Conservation (phyloP, 2,113 vertebrate genomes). For the Shinisaurus crocodilurus region DNA sequence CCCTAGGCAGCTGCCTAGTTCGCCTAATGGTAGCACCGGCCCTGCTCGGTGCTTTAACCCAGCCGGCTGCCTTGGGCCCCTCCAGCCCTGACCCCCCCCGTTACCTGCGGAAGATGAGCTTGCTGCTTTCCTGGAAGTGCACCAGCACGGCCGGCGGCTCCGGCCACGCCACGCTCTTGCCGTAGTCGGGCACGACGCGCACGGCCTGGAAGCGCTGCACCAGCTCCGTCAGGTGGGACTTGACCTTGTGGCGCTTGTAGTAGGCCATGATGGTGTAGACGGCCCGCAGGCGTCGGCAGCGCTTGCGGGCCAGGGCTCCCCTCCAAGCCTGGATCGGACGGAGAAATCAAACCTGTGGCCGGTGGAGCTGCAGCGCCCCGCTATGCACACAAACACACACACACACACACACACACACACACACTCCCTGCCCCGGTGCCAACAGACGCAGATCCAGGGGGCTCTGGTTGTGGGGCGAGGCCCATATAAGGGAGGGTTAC, state of each 20-base stretch:
- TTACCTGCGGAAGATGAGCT: slow-evolving; percentile 85
- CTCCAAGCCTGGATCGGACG: slow-evolving; percentile 84
- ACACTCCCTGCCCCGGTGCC: neutral
- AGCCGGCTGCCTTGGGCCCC: neutral
- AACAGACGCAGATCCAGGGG: neutral
- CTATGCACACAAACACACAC: too few species aligned
- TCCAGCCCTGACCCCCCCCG: too few species aligned
- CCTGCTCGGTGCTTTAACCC: too few species aligned
- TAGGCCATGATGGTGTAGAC: slow-evolving; percentile 87
- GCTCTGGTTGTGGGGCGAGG: neutral
- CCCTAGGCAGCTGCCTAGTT: too few species aligned
- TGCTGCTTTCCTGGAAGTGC: slow-evolving; percentile 85
- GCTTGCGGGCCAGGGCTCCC: slow-evolving; percentile 84
- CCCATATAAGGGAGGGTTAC: neutral
- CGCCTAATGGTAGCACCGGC: too few species aligned
- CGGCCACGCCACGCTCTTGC: slow-evolving; percentile 86
- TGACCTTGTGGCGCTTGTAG: slow-evolving; percentile 90
- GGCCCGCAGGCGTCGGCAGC: slow-evolving; percentile 81
- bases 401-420: too few species aligned
- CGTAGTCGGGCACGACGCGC: slow-evolving; percentile 83
- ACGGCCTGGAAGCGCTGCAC: slow-evolving; percentile 81
- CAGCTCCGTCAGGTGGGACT: slow-evolving; percentile 85
- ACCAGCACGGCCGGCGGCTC: slow-evolving; percentile 78
- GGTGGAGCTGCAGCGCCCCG: accelerated
- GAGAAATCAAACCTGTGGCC: accelerated